Percentiles rank a stretch among this genome's conserved stretches.
These are phyloP conservation scores for Eristalis pertinax DNA, from an alignment of 2,888 invertebrate genomes.

Conservation along the genomic window DNA sequence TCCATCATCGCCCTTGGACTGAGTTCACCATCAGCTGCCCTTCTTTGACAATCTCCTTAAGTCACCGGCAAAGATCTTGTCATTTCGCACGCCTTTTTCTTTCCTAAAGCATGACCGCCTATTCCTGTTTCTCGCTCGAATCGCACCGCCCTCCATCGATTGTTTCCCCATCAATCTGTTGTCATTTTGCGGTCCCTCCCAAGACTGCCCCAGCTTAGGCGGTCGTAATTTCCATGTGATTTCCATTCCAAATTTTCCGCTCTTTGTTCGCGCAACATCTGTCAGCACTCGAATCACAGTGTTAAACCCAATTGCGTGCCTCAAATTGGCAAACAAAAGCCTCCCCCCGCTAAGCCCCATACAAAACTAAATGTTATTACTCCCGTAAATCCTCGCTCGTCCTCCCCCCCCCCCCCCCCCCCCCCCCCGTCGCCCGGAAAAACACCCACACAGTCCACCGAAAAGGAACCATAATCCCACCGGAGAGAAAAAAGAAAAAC, in stretches of 20 bases:
- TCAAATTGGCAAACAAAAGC: constrained; percentile 3
- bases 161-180: neutral
- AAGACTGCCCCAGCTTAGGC: neutral
- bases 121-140: neutral
- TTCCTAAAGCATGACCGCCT: too few relatives aligned
- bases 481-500: neutral
- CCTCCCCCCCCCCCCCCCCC: neutral
- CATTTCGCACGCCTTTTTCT: too few relatives aligned
- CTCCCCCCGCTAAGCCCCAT: neutral
- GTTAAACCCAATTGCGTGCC: neutral
- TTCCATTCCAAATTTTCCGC: neutral
- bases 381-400: neutral
- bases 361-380: constrained; percentile 12
- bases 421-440: neutral
- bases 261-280: neutral
- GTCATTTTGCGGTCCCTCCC: neutral
- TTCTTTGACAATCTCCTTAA: too few relatives aligned
- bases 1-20: too few relatives aligned
- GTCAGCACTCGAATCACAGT: neutral
- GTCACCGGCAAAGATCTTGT: too few relatives aligned
- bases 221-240: neutral
- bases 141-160: neutral
- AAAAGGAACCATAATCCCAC: too few relatives aligned
- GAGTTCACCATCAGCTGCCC: too few relatives aligned
- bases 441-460: neutral